A percentile compares a stretch with the other conserved stretches of the same genome.
Evolutionary conservation across 2,113 vertebrate genomes (phyloP).

Genomic region (Montifringilla adamsi): DNA sequence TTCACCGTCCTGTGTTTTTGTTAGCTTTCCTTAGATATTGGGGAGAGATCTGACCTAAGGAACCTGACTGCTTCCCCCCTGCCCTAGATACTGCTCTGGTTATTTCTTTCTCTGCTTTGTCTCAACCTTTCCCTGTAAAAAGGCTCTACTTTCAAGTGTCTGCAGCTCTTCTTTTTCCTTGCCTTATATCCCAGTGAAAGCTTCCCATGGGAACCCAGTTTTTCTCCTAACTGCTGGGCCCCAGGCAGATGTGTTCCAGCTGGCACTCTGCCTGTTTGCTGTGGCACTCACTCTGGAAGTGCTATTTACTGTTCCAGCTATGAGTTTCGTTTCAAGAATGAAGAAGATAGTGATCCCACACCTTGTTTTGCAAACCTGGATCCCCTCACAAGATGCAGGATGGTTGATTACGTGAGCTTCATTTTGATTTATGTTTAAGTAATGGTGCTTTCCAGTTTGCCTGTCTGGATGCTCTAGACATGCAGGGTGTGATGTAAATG

Average conservation of each 20-base stretch:
- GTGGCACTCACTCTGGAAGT: not conserved
- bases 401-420: not conserved
- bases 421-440: not conserved
- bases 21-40: conserved; percentile 13
- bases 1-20: not conserved
- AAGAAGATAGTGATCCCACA: not conserved
- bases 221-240: not conserved
- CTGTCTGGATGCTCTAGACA: not conserved
- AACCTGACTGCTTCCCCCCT: not conserved
- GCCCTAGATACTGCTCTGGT: not conserved
- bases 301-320: not conserved
- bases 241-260: not conserved
- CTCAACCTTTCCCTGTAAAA: not conserved
- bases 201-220: not conserved
- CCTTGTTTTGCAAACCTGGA: not conserved
- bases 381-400: not conserved
- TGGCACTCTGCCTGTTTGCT: not conserved
- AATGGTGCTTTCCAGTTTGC: not conserved
- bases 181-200: not conserved
- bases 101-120: not conserved
- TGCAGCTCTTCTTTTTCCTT: not conserved
- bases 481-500: not conserved
- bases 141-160: not conserved
- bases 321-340: not conserved
- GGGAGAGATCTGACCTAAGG: not conserved